Conservation (phyloP, 2,797 vertebrate genomes). For the Antrozous pallidus region DNA sequence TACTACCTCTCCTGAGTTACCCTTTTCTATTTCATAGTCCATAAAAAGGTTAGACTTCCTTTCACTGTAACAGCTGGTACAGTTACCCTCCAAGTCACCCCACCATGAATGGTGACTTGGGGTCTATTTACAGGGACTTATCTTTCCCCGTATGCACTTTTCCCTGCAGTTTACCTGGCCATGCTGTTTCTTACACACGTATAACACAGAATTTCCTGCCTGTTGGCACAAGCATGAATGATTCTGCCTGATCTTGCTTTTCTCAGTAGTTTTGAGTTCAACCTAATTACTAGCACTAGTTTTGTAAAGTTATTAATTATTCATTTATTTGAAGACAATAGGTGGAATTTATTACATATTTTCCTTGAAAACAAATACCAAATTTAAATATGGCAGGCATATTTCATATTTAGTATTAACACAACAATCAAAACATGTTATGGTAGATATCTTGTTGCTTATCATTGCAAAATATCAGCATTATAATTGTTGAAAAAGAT, state of each 20-base stretch:
- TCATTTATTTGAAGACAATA: not conserved
- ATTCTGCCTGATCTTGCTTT: not conserved
- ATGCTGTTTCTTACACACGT: not conserved
- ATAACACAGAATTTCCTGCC: not conserved
- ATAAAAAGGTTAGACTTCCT: no score
- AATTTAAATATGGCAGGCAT: not conserved
- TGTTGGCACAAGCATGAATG: not conserved
- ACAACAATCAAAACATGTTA: not conserved
- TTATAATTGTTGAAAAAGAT: not conserved
- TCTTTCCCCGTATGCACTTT: not conserved
- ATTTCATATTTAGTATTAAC: not conserved
- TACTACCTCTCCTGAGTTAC: no score
- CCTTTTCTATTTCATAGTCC: no score
- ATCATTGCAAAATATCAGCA: not conserved
- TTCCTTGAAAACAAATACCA: conserved; percentile 4
- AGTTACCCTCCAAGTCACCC: no score
- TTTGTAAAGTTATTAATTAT: not conserved
- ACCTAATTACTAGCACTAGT: not conserved
- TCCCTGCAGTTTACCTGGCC: not conserved
- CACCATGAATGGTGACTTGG: not conserved
- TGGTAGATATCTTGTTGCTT: not conserved
- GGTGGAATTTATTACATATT: not conserved
- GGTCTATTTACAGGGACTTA: not conserved
- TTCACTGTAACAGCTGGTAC: no score
- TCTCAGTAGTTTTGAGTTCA: conserved; percentile 2